Conservation (phyloP, 2,888 invertebrate species). For the Chorisops tibialis region DNA sequence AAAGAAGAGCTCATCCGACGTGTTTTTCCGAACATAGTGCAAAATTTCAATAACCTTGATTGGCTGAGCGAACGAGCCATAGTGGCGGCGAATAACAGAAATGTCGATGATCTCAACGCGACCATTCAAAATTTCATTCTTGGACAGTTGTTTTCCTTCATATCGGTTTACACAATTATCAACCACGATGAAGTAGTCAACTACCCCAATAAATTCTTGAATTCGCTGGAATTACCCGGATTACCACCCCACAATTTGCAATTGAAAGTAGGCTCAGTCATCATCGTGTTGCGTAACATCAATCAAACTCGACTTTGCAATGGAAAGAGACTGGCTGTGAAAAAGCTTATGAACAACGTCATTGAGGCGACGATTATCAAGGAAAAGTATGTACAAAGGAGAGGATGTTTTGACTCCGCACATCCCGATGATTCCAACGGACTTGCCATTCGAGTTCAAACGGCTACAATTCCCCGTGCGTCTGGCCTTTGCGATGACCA, state of each 20-base stretch:
- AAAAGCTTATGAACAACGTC: slow-evolving; percentile 39
- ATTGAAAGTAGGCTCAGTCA: slow-evolving; percentile 36
- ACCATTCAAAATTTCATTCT: slow-evolving; percentile 29
- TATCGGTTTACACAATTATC: slow-evolving; percentile 37
- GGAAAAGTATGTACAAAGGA: slow-evolving; percentile 33
- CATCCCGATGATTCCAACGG: slow-evolving; percentile 43
- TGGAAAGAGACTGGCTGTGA: slow-evolving; percentile 38
- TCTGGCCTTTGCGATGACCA: slow-evolving; percentile 41
- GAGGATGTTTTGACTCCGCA: slow-evolving; percentile 39
- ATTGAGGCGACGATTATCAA: slow-evolving; percentile 37
- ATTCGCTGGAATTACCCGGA: neutral
- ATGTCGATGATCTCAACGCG: too few species aligned
- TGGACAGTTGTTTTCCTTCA: slow-evolving; percentile 32
- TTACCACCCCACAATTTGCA: neutral
- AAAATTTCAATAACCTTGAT: too few species aligned
- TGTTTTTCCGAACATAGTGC: too few species aligned
- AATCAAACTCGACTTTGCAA: slow-evolving; percentile 39
- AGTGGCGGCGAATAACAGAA: too few species aligned
- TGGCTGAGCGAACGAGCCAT: too few species aligned
- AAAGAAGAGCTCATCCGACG: slow-evolving; percentile 36
- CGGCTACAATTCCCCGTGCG: slow-evolving; percentile 40
- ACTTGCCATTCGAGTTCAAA: slow-evolving; percentile 39
- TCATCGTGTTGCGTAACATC: slow-evolving; percentile 38
- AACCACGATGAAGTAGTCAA: slow-evolving; percentile 21
- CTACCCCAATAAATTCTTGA: neutral